phyloP scores from a whole-genome alignment of 2,113 vertebrate species.

The Ptyas mucosa region DNA sequence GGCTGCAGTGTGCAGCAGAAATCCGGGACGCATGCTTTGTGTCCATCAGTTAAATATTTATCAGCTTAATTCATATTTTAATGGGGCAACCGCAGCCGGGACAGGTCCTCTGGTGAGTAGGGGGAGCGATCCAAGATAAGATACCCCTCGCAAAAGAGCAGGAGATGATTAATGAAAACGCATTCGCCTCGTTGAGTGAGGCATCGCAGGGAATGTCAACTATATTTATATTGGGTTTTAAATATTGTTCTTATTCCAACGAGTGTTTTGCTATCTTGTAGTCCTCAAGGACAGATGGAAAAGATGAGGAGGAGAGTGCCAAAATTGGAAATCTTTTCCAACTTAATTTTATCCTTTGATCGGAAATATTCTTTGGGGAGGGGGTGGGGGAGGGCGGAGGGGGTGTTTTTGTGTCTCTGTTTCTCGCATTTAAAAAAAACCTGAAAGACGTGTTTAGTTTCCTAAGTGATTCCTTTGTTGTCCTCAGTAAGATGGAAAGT shows the following conservation, averaged over 20 bases:
- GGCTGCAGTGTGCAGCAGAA: accelerated
- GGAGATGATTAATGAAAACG: constrained; percentile 44
- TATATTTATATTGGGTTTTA: background rate
- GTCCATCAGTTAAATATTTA: background rate
- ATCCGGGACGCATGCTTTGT: background rate
- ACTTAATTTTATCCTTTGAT: constrained; percentile 20
- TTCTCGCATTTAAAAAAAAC: background rate
- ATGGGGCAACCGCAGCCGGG: constrained; percentile 16
- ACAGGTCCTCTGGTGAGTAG: constrained; percentile 38
- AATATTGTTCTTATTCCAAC: constrained; percentile 28
- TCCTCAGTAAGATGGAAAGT: background rate
- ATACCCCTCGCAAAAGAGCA: background rate
- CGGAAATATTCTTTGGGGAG: background rate
- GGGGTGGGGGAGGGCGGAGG: background rate
- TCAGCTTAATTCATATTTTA: constrained; percentile 34
- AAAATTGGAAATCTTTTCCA: constrained; percentile 19
- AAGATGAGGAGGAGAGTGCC: background rate
- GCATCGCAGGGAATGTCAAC: constrained; percentile 31
- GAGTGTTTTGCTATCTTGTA: constrained; percentile 36
- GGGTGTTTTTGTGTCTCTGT: background rate
- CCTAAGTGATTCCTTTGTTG: background rate
- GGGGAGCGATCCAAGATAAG: constrained; percentile 49
- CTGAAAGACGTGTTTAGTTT: background rate
- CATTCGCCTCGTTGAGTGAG: constrained; percentile 18
- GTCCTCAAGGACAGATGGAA: constrained; percentile 52